These are phyloP conservation scores for Lagopus leucura DNA, from an alignment of 2,113 vertebrate species.

Conservation along the genomic window DNA sequence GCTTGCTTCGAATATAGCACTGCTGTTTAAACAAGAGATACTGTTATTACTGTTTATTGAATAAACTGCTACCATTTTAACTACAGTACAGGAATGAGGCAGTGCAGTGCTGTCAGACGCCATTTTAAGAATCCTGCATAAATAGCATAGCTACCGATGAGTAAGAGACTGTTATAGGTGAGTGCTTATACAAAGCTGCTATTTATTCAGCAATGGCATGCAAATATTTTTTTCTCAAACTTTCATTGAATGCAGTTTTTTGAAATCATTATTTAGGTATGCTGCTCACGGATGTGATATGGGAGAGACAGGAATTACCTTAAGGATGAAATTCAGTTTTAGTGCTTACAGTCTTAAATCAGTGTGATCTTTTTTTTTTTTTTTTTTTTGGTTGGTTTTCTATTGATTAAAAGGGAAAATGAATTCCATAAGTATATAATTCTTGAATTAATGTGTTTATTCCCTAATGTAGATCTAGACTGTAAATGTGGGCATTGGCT, in stretches of 20 bases:
- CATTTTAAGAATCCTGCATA: constrained; percentile 89
- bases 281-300: constrained; percentile 69
- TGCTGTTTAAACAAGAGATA: constrained; percentile 72
- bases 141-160: constrained; percentile 87
- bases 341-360: constrained; percentile 66
- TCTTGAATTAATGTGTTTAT: constrained; percentile 59
- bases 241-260: constrained; percentile 79
- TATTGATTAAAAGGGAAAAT: constrained; percentile 62
- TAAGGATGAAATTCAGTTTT: constrained; percentile 68
- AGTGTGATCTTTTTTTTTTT: constrained; percentile 16
- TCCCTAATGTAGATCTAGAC: constrained; percentile 53
- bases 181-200: constrained; percentile 83
- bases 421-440: constrained; percentile 59
- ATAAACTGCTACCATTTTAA: constrained; percentile 87
- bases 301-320: constrained; percentile 69
- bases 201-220: constrained; percentile 77
- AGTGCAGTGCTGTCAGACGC: constrained; percentile 84
- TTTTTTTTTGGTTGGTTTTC: neutral
- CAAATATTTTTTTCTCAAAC: constrained; percentile 69
- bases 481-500: constrained; percentile 71
- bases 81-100: constrained; percentile 82
- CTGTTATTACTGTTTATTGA: constrained; percentile 67
- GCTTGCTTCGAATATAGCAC: constrained; percentile 68
- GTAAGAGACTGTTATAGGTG: constrained; percentile 87
- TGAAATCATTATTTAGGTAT: constrained; percentile 70